Conservation (phyloP, 2,888 invertebrate species). For the Lasioglossum morio region DNA sequence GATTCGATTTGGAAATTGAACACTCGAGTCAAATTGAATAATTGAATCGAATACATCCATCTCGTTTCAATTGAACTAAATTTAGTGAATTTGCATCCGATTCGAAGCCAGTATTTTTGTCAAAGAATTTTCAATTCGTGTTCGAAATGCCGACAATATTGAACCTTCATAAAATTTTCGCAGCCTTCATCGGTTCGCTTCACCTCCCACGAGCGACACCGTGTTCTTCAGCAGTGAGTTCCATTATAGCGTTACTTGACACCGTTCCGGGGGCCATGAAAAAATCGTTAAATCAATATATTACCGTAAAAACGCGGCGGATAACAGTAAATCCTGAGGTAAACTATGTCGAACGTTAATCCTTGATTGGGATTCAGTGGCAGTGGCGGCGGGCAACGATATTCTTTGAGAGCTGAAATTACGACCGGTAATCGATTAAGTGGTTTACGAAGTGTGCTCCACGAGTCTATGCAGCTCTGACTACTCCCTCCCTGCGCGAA, state of each 20-base stretch:
- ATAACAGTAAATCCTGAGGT: neutral
- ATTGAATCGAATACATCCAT: too few species aligned
- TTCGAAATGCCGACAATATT: neutral
- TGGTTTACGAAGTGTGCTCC: conserved; percentile 54
- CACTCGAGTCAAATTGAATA: too few species aligned
- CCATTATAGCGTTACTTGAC: neutral
- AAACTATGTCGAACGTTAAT: conserved; percentile 30
- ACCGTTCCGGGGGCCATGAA: neutral
- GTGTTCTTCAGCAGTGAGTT: neutral
- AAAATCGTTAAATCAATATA: neutral
- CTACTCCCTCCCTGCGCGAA: neutral
- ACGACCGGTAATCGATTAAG: conserved; percentile 69
- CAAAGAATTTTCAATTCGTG: neutral
- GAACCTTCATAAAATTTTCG: neutral
- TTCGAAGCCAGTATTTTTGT: neutral
- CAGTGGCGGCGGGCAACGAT: conserved; percentile 22
- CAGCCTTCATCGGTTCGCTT: neutral
- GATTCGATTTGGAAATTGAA: too few species aligned
- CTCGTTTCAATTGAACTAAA: too few species aligned
- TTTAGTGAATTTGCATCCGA: too few species aligned
- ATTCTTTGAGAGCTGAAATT: conserved; percentile 64
- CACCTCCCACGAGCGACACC: neutral
- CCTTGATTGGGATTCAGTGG: conserved; percentile 21
- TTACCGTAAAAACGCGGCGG: conserved; percentile 8
- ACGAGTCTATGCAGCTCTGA: conserved; percentile 10